These are phyloP conservation scores for Elymnias hypermnestra DNA, from an alignment of 1,140 invertebrate species.

Conservation along the genomic window DNA sequence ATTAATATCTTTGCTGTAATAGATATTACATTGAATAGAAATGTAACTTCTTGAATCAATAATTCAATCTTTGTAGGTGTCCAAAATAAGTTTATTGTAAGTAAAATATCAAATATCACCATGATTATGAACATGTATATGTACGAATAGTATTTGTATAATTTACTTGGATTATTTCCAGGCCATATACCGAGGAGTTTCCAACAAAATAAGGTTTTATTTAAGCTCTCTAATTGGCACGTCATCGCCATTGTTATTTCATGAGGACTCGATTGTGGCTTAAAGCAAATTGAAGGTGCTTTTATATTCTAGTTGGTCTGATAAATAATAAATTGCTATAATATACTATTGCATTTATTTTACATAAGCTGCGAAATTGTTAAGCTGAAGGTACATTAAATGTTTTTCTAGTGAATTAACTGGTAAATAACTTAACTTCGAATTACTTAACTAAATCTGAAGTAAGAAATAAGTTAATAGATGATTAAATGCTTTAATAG, in stretches of 20 bases:
- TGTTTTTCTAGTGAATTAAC: not conserved
- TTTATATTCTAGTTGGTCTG: not conserved
- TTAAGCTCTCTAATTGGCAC: slow-evolving; percentile 15
- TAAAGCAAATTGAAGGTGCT: not conserved
- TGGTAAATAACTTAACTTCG: too few relatives aligned
- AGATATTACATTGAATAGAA: not conserved
- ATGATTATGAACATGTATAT: slow-evolving; percentile 11
- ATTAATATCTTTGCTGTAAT: slow-evolving; percentile 21
- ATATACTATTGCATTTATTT: not conserved
- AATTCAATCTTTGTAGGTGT: slow-evolving; percentile 14
- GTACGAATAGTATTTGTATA: slow-evolving; percentile 18
- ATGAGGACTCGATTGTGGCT: not conserved
- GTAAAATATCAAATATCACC: slow-evolving; percentile 16
- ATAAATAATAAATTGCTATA: not conserved
- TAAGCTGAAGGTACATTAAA: not conserved
- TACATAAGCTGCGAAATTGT: too few relatives aligned
- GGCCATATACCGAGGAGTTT: slow-evolving; percentile 30
- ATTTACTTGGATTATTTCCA: slow-evolving; percentile 1
- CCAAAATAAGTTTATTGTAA: slow-evolving; percentile 22
- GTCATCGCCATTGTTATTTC: not conserved
- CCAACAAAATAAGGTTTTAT: slow-evolving; percentile 21
- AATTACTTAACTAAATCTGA: too few relatives aligned
- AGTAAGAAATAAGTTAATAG: too few relatives aligned
- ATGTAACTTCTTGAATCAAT: slow-evolving; percentile 19
- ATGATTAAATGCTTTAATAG: too few relatives aligned